Base-by-base conservation (phyloP, 35 echinoderm and acorn worm species). In the Nesometra sesokonis region DNA sequence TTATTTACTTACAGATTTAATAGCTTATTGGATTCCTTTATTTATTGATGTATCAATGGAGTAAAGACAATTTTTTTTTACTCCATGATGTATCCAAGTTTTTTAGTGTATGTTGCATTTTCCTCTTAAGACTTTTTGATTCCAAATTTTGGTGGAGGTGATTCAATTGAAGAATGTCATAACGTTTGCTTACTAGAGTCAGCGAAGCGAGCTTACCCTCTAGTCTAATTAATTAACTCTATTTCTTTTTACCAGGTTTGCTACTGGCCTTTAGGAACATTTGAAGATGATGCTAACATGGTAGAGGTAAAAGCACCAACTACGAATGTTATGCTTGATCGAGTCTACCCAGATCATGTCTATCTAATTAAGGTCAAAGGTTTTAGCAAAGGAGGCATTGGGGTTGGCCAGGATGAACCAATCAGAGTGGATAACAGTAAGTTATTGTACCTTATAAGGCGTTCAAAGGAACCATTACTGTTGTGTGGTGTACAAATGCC, bases 371-470 rank as follows among this genome's bases (percentile, higher is more conserved):
- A 83, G 37, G 81, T 83, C 35, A 35, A 83, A 29, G 81, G 81
- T 83, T 83, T 38, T 35, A 83, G 81, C 37, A 30, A 36, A 83
- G 81, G 81, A 23, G 81, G 81, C 11, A 38, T 37, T 39, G 81
- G 81, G 3, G 35, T 39, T 9, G n/a, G 34, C 0, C 52, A 67
- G 52, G 37, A 38, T 30, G 81, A 83, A 13, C 81, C 81, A 34
- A 83, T 83, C 81, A 83, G 37, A 37, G 32, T 83, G 0, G 36
- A 38, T 0, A 30, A 37, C 33, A 37, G 81, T 83, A 83, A 83
- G 81, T 83, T 27, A 43, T n/a, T n/a, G n/a, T n/a, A n/a, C n/a
- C n/a, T n/a, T n/a, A n/a, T n/a, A n/a, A n/a, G n/a, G n/a, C n/a
- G n/a, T n/a, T n/a, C n/a, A n/a, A n/a, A n/a, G n/a, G n/a, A n/a